Evolutionary conservation across 2,797 vertebrate genomes (phyloP).

Genomic region (Poliocrania exsul): DNA sequence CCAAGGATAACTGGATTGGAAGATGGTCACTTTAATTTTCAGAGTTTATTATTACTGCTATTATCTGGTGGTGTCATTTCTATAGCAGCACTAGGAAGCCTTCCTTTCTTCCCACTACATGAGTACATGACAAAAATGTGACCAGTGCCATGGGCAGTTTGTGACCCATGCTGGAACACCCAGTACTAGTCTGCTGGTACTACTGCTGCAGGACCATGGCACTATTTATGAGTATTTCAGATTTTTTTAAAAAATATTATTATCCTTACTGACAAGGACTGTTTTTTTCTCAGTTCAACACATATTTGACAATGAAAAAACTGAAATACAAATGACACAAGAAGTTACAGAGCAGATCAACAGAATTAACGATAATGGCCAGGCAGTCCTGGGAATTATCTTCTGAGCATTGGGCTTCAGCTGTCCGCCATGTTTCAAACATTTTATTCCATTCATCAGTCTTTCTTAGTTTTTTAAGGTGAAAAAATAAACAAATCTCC

Average conservation of each 20-base stretch:
- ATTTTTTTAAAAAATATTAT: too few relatives aligned
- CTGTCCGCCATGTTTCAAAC: neutral
- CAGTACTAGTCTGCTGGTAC: neutral
- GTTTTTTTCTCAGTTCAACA: neutral
- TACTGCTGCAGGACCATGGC: neutral
- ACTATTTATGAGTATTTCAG: neutral
- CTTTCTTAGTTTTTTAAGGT: neutral
- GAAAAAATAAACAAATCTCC: neutral
- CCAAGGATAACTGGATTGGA: neutral
- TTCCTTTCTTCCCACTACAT: neutral
- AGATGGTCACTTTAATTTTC: neutral
- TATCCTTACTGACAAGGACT: neutral
- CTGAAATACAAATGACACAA: neutral
- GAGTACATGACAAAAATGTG: neutral
- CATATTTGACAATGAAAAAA: neutral
- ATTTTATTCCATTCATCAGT: neutral
- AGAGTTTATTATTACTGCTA: neutral
- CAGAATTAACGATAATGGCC: neutral
- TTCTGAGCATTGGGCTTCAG: neutral
- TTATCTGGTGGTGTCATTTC: neutral
- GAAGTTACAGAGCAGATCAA: neutral
- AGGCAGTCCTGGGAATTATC: neutral
- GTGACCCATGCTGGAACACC: fast-evolving
- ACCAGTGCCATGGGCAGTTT: neutral
- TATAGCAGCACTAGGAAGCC: neutral